phyloP scores from a whole-genome alignment of 2,113 vertebrate species.

The Pomatostomus ruficeps region DNA sequence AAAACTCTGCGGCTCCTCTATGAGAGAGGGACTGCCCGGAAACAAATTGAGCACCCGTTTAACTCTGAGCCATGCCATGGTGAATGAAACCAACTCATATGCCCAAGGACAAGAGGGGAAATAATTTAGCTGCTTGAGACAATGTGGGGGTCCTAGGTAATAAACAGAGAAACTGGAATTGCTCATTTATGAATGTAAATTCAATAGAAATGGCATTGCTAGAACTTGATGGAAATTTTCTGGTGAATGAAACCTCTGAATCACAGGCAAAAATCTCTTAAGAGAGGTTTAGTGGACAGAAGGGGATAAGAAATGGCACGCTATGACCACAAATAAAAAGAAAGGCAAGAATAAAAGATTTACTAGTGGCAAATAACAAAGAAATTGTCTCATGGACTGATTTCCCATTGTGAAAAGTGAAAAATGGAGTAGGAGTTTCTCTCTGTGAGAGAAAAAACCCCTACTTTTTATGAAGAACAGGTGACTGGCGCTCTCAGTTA shows the following conservation, averaged over 20 bases:
- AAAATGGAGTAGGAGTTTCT: background rate
- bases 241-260: background rate
- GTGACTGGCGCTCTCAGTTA: background rate
- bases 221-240: background rate
- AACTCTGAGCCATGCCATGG: fast-evolving
- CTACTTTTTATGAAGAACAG: background rate
- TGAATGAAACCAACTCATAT: background rate
- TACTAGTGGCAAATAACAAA: background rate
- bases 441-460: background rate
- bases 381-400: background rate
- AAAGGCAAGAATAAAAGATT: background rate
- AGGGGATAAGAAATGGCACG: background rate
- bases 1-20: background rate
- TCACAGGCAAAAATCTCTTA: background rate
- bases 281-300: background rate
- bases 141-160: background rate
- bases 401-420: background rate
- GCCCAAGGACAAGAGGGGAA: background rate
- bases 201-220: background rate
- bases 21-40: background rate
- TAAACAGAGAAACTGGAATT: background rate
- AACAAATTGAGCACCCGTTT: background rate
- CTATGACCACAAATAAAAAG: background rate
- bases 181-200: background rate
- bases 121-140: background rate